Conservation (phyloP, 2,888 invertebrate species). For the Lasioglossum zephyrum region DNA sequence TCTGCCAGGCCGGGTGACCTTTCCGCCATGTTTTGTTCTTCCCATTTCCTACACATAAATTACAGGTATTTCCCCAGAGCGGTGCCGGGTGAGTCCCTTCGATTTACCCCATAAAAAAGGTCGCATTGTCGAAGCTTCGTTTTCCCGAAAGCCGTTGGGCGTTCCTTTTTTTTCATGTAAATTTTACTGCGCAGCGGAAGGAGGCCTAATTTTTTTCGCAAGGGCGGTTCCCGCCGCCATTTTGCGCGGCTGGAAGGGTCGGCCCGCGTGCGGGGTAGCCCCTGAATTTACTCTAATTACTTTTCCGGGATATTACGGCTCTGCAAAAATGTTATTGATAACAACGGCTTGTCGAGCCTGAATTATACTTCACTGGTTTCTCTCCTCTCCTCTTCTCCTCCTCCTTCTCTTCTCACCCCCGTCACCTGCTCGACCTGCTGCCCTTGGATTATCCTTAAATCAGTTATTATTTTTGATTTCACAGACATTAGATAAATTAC, state of each 20-base stretch:
- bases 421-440: neutral
- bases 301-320: constrained; percentile 79
- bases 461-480: constrained; percentile 61
- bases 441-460: constrained; percentile 59
- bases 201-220: constrained; percentile 80
- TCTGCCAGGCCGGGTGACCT: constrained; percentile 62
- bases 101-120: constrained; percentile 70
- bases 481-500: constrained; percentile 34
- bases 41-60: constrained; percentile 72
- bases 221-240: constrained; percentile 82
- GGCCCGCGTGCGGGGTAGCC: constrained; percentile 65
- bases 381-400: neutral
- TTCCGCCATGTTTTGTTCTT: constrained; percentile 65
- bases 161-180: constrained; percentile 76
- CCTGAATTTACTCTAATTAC: constrained; percentile 83
- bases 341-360: constrained; percentile 75
- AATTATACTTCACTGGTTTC: constrained; percentile 56
- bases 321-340: constrained; percentile 82
- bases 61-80: constrained; percentile 66
- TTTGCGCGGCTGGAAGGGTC: constrained; percentile 80
- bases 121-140: constrained; percentile 71
- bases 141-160: constrained; percentile 71
- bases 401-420: neutral
- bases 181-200: constrained; percentile 76
- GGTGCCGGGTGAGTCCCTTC: constrained; percentile 65